Evolutionary conservation across 1,140 invertebrate genomes (phyloP), one percentile per base, ranked within the genome.

Genomic region (Berghia stephanieae): DNA sequence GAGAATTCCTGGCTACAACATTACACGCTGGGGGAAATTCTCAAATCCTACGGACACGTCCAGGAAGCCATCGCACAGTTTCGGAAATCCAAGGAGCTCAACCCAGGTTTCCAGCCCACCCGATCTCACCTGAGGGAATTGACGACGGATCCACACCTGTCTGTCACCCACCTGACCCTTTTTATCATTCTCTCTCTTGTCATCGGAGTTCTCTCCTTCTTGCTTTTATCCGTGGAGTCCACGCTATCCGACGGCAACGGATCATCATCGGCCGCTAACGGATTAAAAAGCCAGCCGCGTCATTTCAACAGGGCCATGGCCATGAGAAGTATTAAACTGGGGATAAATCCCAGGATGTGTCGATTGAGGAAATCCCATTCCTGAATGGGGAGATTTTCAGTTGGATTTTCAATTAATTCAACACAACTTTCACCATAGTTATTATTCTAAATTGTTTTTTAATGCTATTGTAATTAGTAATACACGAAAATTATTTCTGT

Each of bases 1-100:
- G 93, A 94, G 81, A 95, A 93, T 86, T 94, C 95, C 0, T 96
- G 95, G 95, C 93, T 95, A 83, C 95, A 96, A 86, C 95, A 96
- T 89, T 95, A 96, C 84, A 96, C 94, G 13, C 91, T 96, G 21
- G 95, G 88, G 1, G 90, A 90, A 78, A 90, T 90, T 46, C 82
- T 90, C 36, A 90, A 92, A 90, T 94, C 94, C 4, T 95, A 95
- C 86, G 95, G 95, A 78, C 94, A 95, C 87, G 92, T 92, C 84
- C 92, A 95, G 90, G 94, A 96, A 89, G 95, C 95, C 57, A 92
- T 93, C 27, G 90, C 95, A 57, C 94, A 96, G 83, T 91, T 96
- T 60, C 91, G 93, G 78, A 94, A 95, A 83, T 93, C 94, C 21
- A 88, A 96, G 42, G 94, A 95, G 85, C 88, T 96, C 75, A 93